phyloP scores from a whole-genome alignment of 2,888 invertebrate species.

The Lacanobia wlatinum region DNA sequence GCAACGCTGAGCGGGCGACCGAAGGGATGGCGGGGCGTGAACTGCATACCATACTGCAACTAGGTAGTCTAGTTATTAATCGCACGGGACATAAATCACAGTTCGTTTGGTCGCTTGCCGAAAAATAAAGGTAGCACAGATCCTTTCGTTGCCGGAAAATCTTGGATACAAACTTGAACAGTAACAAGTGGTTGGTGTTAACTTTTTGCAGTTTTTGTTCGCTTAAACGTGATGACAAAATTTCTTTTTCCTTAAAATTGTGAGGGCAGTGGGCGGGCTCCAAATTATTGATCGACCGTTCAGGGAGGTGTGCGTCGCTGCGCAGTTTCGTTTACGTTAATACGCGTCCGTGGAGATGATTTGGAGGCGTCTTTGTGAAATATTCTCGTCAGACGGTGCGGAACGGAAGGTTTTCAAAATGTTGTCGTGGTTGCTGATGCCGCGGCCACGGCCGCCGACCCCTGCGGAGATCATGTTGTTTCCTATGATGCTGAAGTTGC shows the following conservation, averaged over 20 bases:
- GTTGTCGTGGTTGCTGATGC: conserved; percentile 18
- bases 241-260: neutral
- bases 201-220: conserved; percentile 12
- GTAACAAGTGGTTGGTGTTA: conserved; percentile 46
- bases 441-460: conserved; percentile 6
- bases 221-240: neutral
- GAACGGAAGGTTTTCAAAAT: conserved; percentile 20
- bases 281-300: conserved; percentile 24
- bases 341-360: conserved; percentile 3
- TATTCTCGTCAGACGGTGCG: conserved; percentile 24
- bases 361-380: conserved; percentile 31
- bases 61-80: conserved; percentile 22
- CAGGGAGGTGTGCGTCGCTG: conserved; percentile 6
- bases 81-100: conserved; percentile 36
- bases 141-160: conserved; percentile 2
- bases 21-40: conserved; percentile 30
- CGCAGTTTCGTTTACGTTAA: conserved; percentile 16
- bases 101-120: neutral
- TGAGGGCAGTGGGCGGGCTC: neutral
- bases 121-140: neutral
- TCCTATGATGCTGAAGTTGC: conserved; percentile 4
- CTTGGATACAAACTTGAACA: conserved; percentile 4
- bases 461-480: neutral
- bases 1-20: conserved; percentile 2
- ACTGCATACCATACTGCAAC: conserved; percentile 41